Conservation (phyloP, 2,113 vertebrate genomes). For the Trogon melanurus region DNA sequence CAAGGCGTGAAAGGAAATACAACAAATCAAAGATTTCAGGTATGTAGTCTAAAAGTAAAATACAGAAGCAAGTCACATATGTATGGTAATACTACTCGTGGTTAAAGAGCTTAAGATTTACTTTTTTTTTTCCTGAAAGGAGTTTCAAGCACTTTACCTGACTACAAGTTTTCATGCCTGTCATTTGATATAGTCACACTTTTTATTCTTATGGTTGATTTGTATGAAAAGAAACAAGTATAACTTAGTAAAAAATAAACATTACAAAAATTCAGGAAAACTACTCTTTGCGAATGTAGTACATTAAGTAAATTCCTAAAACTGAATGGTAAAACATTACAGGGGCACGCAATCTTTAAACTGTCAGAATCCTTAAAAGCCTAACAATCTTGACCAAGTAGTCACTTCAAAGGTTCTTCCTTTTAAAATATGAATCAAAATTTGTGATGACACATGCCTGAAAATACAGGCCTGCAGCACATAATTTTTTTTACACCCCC, state of each 20-base stretch:
- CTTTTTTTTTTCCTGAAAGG: not conserved
- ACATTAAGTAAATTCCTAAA: not conserved
- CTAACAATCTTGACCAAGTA: not conserved
- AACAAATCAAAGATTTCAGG: not conserved
- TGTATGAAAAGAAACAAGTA: not conserved
- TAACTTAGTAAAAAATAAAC: not conserved
- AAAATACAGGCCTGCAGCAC: not conserved
- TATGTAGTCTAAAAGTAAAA: not conserved
- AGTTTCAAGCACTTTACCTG: not conserved
- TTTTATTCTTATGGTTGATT: not conserved
- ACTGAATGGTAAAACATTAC: not conserved
- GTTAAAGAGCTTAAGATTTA: not conserved
- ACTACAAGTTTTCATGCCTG: not conserved
- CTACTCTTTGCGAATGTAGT: not conserved
- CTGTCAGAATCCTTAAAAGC: not conserved
- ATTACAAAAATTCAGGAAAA: not conserved
- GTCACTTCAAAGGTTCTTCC: not conserved
- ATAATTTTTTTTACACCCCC: accelerated
- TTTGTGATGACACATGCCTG: not conserved
- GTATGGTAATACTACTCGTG: accelerated
- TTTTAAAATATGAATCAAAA: not conserved
- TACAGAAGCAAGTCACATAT: accelerated
- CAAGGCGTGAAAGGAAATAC: not conserved
- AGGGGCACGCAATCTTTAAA: not conserved
- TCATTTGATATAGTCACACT: not conserved